Evolutionary conservation across 2,113 vertebrate genomes (phyloP), one percentile per base, ranked within the genome.

Genomic region (Andinoacara biseriatus): DNA sequence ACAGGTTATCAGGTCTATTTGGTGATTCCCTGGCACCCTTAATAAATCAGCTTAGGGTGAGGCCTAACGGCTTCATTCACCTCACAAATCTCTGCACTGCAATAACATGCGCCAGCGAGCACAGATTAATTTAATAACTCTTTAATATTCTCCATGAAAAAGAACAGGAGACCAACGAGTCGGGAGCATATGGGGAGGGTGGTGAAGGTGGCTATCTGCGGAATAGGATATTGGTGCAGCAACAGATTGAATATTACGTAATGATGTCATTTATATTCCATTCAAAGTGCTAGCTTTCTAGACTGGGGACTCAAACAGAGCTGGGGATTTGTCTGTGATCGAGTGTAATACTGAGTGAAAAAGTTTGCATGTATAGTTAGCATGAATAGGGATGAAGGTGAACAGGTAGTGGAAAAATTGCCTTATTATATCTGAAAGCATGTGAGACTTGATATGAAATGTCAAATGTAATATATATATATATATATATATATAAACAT

Each of bases 51-150:
- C 95, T 96, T 96, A 95, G 86, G 92, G 83, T 90, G 65, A 92
- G 83, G 94, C 88, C 93, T 95, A 94, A 95, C 91, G 89, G 95
- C 95, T 96, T 93, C 92, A 93, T 94, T 95, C 94, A 86, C 86
- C 86, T 89, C 74, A 91, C 95, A 96, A 95, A 96, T 95, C 95
- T 95, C 94, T 95, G 94, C 93, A 89, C 90, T 92, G 94, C 94
- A 96, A 96, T 96, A 96, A 96, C 95, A 96, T 92, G 96, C 95
- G 77, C 94, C 94, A 94, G 93, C 90, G 90, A 95, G 94, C 95
- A 95, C 90, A 95, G 94, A 95, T 95, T 96, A 95, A 95, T 96
- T 96, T 95, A 96, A 96, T 96, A 96, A 96, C 94, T 95, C 92
- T 94, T 96, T 95, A 95, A 96, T 96, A 96, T 95, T 96, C 95